phyloP scores from a whole-genome alignment of 2,797 vertebrate genomes.

The Danio aesculapii region DNA sequence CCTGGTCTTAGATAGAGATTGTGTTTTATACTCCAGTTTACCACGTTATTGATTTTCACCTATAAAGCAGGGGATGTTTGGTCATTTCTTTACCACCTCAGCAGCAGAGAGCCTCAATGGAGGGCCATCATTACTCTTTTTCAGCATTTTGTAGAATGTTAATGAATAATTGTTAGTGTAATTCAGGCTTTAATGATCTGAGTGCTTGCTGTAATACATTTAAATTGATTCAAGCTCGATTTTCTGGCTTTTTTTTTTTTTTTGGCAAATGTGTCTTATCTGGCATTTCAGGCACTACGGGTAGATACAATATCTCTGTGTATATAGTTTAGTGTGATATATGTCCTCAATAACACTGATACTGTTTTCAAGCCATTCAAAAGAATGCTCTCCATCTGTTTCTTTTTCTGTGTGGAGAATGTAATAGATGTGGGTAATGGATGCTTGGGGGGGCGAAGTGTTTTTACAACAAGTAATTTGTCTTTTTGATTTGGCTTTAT shows the following conservation, averaged over 20 bases:
- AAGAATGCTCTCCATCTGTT: constrained; percentile 52
- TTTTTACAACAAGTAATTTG: constrained; percentile 53
- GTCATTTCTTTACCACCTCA: constrained; percentile 14
- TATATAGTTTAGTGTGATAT: constrained; percentile 53
- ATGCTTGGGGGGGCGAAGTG: constrained; percentile 43
- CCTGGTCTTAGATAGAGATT: constrained; percentile 26
- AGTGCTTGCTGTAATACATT: constrained; percentile 49
- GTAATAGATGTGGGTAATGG: constrained; percentile 53
- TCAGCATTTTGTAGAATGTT: constrained; percentile 37
- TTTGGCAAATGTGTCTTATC: constrained; percentile 43
- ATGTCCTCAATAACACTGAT: constrained; percentile 59
- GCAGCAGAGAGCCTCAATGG: neutral
- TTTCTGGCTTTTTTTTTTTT: constrained; percentile 39
- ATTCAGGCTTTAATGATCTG: constrained; percentile 51
- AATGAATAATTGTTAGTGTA: constrained; percentile 46
- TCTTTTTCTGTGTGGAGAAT: constrained; percentile 30
- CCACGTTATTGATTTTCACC: constrained; percentile 12
- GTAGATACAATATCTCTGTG: constrained; percentile 56
- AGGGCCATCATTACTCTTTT: neutral
- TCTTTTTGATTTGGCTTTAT: constrained; percentile 53
- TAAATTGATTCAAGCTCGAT: constrained; percentile 34
- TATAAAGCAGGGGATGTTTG: constrained; percentile 1
- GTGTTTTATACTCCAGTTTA: constrained; percentile 20
- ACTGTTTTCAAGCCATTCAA: constrained; percentile 44
- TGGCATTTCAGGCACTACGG: constrained; percentile 47